Evolutionary conservation across 2,888 invertebrate species (phyloP).

Genomic region (Mesorhabditis belari): DNA sequence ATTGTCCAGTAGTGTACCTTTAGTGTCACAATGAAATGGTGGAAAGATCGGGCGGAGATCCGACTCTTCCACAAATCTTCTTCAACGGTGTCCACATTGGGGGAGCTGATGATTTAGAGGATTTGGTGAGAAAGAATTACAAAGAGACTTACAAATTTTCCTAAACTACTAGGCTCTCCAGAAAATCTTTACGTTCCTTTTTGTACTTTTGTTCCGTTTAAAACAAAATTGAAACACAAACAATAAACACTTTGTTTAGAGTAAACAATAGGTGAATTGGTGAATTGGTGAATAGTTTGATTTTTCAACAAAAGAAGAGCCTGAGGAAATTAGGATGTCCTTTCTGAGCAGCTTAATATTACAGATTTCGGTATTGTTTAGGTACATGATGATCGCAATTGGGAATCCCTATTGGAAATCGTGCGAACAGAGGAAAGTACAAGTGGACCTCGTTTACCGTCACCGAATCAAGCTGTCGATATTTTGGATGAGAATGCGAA

Average conservation of each 20-base stretch:
- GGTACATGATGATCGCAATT: background rate
- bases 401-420: background rate
- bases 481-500: background rate
- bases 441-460: background rate
- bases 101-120: constrained; percentile 53
- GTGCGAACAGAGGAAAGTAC: background rate
- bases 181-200: background rate
- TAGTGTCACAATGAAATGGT: constrained; percentile 47
- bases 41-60: constrained; percentile 46
- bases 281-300: no score
- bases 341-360: no score
- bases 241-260: no score
- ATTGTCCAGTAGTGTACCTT: no score
- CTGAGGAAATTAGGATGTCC: no score
- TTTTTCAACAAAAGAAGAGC: no score
- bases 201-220: no score
- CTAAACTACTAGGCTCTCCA: constrained; percentile 1
- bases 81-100: constrained; percentile 55
- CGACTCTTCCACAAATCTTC: constrained; percentile 55
- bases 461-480: background rate
- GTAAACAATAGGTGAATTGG: no score
- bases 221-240: no score
- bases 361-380: no score
- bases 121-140: constrained; percentile 39
- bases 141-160: background rate